Evolutionary conservation across 2,888 invertebrate genomes (phyloP).

Genomic region (Proisotoma minuta): DNA sequence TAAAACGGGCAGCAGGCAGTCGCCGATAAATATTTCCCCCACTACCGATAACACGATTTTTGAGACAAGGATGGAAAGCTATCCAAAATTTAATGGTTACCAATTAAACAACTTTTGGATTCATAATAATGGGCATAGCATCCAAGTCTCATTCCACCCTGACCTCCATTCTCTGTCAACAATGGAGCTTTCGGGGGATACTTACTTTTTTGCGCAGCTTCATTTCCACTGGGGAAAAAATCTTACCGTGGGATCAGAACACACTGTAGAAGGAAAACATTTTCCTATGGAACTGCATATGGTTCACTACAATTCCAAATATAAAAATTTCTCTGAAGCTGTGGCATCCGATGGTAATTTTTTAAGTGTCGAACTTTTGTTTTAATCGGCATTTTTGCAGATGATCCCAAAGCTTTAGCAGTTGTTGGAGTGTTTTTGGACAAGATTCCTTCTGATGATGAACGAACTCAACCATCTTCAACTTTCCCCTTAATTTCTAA

Average conservation of each 20-base stretch:
- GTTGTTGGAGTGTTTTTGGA: constrained; percentile 63
- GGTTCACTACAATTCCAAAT: constrained; percentile 65
- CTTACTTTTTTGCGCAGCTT: constrained; percentile 65
- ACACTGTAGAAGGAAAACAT: constrained; percentile 64
- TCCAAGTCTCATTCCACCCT: neutral
- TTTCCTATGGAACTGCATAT: constrained; percentile 73
- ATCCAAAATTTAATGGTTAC: too few relatives aligned
- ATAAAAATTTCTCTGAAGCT: constrained; percentile 56
- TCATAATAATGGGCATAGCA: constrained; percentile 3
- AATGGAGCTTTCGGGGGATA: constrained; percentile 45
- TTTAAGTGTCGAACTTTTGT: too few relatives aligned
- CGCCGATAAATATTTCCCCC: constrained; percentile 63
- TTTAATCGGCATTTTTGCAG: too few relatives aligned
- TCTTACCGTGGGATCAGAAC: constrained; percentile 62
- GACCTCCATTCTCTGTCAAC: neutral
- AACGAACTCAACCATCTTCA: neutral
- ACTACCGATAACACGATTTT: too few relatives aligned
- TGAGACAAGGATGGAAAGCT: too few relatives aligned
- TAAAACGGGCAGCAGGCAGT: constrained; percentile 61
- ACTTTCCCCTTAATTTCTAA: neutral
- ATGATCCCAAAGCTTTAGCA: constrained; percentile 58
- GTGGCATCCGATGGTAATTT: constrained; percentile 48
- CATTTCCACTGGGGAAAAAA: constrained; percentile 70
- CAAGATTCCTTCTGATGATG: constrained; percentile 52
- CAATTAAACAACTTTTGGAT: neutral